phyloP scores from a whole-genome alignment of 2,113 vertebrate genomes.

The Clarias gariepinus region DNA sequence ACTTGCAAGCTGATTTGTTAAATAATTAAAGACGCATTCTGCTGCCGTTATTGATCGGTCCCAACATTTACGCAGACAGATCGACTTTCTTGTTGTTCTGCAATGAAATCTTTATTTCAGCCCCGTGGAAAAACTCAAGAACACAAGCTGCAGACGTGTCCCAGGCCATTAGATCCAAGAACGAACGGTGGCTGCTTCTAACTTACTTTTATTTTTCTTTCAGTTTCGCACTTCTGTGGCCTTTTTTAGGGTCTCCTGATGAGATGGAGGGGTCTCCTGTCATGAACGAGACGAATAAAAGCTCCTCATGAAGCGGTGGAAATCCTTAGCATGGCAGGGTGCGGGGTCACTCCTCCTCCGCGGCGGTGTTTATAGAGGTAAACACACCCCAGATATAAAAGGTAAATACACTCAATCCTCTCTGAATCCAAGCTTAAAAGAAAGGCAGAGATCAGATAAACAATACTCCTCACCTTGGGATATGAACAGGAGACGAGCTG shows the following conservation, averaged over 20 bases:
- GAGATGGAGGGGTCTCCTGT: not conserved
- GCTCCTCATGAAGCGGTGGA: slow-evolving; percentile 22
- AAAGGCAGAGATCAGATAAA: slow-evolving; percentile 16
- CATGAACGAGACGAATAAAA: not conserved
- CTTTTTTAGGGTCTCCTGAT: slow-evolving; percentile 37
- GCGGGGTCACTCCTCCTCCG: slow-evolving; percentile 21
- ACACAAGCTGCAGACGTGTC: not conserved
- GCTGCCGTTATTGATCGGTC: slow-evolving; percentile 48
- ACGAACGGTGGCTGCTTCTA: not conserved
- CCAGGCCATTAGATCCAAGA: slow-evolving; percentile 11
- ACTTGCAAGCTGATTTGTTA: slow-evolving; percentile 46
- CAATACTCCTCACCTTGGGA: not conserved
- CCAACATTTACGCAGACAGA: slow-evolving; percentile 40
- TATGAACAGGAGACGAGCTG: not conserved
- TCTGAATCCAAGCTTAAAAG: not conserved
- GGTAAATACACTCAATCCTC: slow-evolving; percentile 17
- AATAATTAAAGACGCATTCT: slow-evolving; percentile 55
- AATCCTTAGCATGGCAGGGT: slow-evolving; percentile 2
- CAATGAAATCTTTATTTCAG: slow-evolving; percentile 46
- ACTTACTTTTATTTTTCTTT: not conserved
- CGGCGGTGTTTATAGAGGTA: slow-evolving; percentile 13
- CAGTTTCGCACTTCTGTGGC: not conserved
- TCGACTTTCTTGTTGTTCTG: slow-evolving; percentile 44
- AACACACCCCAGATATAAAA: not conserved
- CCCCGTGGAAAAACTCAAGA: slow-evolving; percentile 26